Evolutionary conservation across 2,113 vertebrate species (phyloP).

Genomic region (Apaloderma vittatum): DNA sequence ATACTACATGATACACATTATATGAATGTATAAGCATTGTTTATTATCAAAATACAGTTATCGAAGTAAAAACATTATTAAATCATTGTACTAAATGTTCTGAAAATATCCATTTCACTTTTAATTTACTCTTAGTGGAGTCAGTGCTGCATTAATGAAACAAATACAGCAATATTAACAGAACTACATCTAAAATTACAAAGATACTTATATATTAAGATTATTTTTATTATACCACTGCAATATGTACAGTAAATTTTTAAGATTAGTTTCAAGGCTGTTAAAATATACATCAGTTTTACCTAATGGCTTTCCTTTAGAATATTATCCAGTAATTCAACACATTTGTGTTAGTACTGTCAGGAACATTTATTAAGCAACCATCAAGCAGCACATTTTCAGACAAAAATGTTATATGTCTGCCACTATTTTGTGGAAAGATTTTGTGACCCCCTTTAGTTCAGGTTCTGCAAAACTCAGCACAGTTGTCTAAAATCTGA

Average conservation of each 20-base stretch:
- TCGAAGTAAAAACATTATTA: background rate
- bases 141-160: background rate
- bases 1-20: background rate
- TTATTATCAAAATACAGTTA: background rate
- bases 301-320: slow-evolving; percentile 13
- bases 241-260: background rate
- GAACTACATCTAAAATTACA: background rate
- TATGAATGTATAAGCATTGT: background rate
- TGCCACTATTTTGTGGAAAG: background rate
- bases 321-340: background rate
- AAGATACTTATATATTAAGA: background rate
- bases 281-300: background rate
- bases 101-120: background rate
- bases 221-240: background rate
- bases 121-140: background rate
- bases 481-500: background rate
- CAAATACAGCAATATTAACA: background rate
- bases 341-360: background rate
- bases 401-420: background rate
- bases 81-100: background rate
- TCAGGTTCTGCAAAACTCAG: background rate
- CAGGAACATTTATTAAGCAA: background rate
- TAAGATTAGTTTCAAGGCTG: background rate
- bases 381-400: background rate
- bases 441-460: background rate